Conservation (phyloP, 1,140 invertebrate genomes). For the Rhagoletis pomonella region DNA sequence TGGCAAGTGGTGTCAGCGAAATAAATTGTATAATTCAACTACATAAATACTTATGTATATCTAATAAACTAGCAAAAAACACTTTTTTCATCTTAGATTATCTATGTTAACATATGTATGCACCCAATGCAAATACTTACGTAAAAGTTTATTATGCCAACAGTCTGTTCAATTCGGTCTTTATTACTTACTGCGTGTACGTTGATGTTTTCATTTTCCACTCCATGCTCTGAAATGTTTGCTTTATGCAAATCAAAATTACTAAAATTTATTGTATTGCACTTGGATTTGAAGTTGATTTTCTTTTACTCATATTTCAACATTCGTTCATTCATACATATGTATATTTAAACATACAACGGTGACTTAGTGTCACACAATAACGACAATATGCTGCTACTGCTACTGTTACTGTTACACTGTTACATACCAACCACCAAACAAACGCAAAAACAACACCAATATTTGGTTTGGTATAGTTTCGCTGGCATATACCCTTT, state of each 20-base stretch:
- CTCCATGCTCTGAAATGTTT: neutral
- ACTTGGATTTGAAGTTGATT: neutral
- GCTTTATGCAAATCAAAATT: conserved; percentile 45
- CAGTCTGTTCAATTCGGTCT: conserved; percentile 19
- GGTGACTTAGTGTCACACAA: conserved; percentile 24
- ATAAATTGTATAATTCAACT: too few relatives aligned
- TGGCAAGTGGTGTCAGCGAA: too few relatives aligned
- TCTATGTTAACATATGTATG: too few relatives aligned
- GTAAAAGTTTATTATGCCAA: conserved; percentile 9
- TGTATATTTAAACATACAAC: neutral
- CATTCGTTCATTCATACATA: neutral
- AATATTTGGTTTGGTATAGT: neutral
- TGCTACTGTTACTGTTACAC: neutral
- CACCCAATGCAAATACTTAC: too few relatives aligned
- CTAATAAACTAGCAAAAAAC: too few relatives aligned
- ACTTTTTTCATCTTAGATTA: too few relatives aligned
- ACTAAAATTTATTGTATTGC: conserved; percentile 36
- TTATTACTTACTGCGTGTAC: neutral
- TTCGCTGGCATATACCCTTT: too few relatives aligned
- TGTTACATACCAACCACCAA: too few relatives aligned
- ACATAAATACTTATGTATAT: too few relatives aligned
- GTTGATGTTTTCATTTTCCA: neutral
- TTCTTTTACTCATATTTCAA: neutral
- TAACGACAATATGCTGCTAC: conserved; percentile 3
- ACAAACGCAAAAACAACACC: neutral